Evolutionary conservation across 2,888 invertebrate genomes (phyloP).

Genomic region (Alcis repandata): DNA sequence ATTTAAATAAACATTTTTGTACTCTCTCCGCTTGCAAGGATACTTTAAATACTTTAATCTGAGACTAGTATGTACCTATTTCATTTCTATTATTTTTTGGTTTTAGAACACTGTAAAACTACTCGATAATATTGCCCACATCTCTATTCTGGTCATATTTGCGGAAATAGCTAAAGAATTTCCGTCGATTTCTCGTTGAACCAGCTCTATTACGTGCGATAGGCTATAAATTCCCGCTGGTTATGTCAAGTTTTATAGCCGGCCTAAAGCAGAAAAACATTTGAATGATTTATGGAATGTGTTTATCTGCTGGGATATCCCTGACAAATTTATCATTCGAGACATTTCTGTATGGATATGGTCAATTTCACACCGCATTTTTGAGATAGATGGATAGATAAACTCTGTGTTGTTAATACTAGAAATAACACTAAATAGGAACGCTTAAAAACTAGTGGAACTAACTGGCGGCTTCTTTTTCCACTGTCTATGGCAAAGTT

Average conservation of each 20-base stretch:
- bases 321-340: not conserved
- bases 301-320: constrained; percentile 3
- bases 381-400: no score
- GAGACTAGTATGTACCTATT: no score
- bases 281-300: constrained; percentile 28
- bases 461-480: no score
- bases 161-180: constrained; percentile 37
- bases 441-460: no score
- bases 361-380: no score
- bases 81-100: no score
- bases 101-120: not conserved
- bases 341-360: not conserved
- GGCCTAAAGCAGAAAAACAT: constrained; percentile 28
- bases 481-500: no score
- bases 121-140: constrained; percentile 6
- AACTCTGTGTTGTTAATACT: no score
- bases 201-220: constrained; percentile 37
- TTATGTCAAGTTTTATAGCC: constrained; percentile 38
- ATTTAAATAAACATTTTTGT: no score
- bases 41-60: no score
- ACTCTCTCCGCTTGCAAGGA: no score
- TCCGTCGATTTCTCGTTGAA: constrained; percentile 39
- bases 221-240: constrained; percentile 36
- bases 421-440: no score
- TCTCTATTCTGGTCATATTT: constrained; percentile 26